Base-by-base conservation (phyloP, 2,888 invertebrate genomes). In the Ametastegia equiseti region DNA sequence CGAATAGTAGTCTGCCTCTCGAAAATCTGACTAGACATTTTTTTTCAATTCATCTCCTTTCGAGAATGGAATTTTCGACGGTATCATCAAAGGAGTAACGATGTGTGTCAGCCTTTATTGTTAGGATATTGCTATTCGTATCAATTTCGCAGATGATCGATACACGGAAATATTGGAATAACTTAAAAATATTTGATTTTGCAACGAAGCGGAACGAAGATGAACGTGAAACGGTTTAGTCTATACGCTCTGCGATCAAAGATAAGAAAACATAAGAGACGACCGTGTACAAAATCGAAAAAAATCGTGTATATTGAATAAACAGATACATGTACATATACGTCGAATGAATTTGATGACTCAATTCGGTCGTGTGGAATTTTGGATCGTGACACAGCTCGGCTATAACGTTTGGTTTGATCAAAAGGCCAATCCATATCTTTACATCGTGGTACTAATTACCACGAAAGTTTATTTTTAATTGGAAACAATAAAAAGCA, bases 181-280 rank as follows among this genome's bases (percentile, higher is more conserved):
- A 11, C 27, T 13, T 60, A 30, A 15, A 13, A 45, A 47, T 15
- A 27, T 71, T 71, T 11, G 6, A 71, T 71, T 27, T 47, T 47
- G 9, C 71, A n/a, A 47, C 47, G 27, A 7, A 71, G 27, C 47
- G 45, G 42, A 71, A 71, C 47, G 71, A 30, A 45, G 71, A 47
- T 23, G 47, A 71, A 45, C 23, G 71, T 27, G 47, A 42, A 71
- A 71, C 27, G 27, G 67, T 15, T 39, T 54, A 23, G 9, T 67
- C 23, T 19, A 39, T 39, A 39, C 39, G 71, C 71, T 47, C 27
- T 71, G 6, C 47, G 71, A 47, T 45, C 71, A 71, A 71, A 71
- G 71, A 71, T 30, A 71, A 30, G 47, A 27, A 30, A 47, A 71
- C 47, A 47, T 15, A 71, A 47, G 47, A 42, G 9, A 9, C 39